Conservation (phyloP, 2,797 vertebrate species). For the Phrynocephalus guinanensis region DNA sequence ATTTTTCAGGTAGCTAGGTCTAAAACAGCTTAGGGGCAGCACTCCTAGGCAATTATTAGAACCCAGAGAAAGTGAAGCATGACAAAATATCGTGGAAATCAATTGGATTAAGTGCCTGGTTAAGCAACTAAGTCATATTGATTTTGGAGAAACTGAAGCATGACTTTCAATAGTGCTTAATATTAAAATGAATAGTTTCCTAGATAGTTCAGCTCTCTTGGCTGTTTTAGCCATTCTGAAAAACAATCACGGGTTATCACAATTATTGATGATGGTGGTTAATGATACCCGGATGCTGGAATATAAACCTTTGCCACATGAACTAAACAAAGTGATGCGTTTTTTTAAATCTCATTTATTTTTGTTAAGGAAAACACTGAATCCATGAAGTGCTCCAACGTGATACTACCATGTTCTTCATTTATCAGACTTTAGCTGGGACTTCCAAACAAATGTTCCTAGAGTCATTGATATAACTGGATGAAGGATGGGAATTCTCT, state of each 20-base stretch:
- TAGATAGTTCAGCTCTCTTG: conserved; percentile 1
- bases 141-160: conserved; percentile 29
- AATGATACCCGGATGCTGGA: background rate
- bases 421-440: background rate
- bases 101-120: conserved; percentile 12
- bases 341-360: conserved; percentile 2
- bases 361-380: background rate
- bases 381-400: background rate
- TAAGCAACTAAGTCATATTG: conserved; percentile 28
- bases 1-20: background rate
- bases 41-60: background rate
- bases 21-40: background rate
- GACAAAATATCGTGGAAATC: conserved; percentile 10
- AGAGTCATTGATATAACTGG: background rate
- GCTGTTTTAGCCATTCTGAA: conserved; percentile 10
- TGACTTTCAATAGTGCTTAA: background rate
- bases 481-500: background rate
- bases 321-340: background rate
- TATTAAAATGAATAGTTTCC: conserved; percentile 24
- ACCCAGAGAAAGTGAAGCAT: background rate
- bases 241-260: conserved; percentile 26
- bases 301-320: background rate
- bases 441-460: conserved; percentile 18
- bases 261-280: background rate
- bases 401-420: background rate